Evolutionary conservation across 2,888 invertebrate genomes (phyloP).

Genomic region (Barypeithes pellucidus): DNA sequence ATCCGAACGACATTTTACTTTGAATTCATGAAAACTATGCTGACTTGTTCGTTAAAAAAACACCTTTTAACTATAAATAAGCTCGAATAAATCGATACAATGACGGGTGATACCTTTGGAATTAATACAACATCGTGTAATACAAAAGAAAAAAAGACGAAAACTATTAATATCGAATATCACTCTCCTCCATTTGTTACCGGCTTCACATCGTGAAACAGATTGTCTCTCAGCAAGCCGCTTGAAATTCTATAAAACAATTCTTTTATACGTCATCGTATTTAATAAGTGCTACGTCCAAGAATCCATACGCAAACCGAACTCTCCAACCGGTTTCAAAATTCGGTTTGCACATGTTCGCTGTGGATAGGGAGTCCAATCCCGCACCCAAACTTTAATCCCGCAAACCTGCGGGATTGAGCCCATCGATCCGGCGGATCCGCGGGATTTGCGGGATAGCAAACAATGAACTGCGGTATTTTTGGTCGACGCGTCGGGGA

Average conservation of each 20-base stretch:
- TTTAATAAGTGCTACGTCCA: conserved; percentile 35
- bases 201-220: conserved; percentile 50
- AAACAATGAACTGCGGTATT: too few species aligned
- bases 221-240: conserved; percentile 52
- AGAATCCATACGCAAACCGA: too few species aligned
- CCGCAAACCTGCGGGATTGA: too few species aligned
- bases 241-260: conserved; percentile 40
- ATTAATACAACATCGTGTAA: conserved; percentile 18
- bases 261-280: conserved; percentile 43
- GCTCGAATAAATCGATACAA: not conserved
- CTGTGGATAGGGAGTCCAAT: too few species aligned
- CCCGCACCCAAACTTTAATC: too few species aligned
- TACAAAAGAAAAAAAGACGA: conserved; percentile 41
- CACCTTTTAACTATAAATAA: not conserved
- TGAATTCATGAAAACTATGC: too few species aligned
- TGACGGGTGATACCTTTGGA: not conserved
- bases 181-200: conserved; percentile 20
- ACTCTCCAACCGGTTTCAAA: too few species aligned
- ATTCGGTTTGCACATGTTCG: too few species aligned
- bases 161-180: conserved; percentile 51
- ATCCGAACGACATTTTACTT: too few species aligned
- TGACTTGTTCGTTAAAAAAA: not conserved
- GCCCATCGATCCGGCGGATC: too few species aligned
- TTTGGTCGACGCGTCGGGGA: too few species aligned
- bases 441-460: too few species aligned